A percentile compares a stretch with the other conserved stretches of the same genome.
Evolutionary conservation across 2,797 vertebrate genomes (phyloP).

Genomic region (Falco naumanni): DNA sequence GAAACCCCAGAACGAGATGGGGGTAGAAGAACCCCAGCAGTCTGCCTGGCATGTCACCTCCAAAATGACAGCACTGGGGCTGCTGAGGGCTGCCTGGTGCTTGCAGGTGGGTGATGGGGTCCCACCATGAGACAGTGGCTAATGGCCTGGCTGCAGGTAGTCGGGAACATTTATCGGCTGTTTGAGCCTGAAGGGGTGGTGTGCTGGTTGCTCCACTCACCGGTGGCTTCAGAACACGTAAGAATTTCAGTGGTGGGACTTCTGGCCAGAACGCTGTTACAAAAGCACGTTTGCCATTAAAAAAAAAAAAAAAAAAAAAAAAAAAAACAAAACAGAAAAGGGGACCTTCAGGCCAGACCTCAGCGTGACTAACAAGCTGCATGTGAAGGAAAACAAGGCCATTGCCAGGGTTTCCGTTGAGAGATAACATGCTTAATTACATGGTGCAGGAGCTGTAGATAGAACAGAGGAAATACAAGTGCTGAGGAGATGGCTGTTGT

Average conservation of each 20-base stretch:
- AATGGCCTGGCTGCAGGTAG: not conserved
- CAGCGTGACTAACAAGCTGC: not conserved
- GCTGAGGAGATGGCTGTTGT: not conserved
- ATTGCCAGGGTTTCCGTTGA: not conserved
- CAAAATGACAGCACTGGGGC: not conserved
- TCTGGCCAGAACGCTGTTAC: not conserved
- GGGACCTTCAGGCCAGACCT: not conserved
- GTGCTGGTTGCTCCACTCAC: not conserved
- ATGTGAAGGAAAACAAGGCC: not conserved
- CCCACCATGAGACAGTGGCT: not conserved
- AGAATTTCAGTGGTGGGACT: not conserved
- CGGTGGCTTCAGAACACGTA: not conserved
- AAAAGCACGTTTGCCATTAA: not conserved
- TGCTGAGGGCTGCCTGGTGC: not conserved
- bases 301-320: not conserved
- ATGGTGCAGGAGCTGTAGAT: not conserved
- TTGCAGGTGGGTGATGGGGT: not conserved
- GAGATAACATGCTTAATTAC: not conserved
- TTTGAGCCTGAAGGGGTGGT: not conserved
- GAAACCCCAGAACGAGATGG: not conserved
- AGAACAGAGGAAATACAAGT: not conserved
- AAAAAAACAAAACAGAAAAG: not conserved
- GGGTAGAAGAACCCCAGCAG: not conserved
- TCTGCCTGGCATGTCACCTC: not conserved
- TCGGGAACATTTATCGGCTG: too few species aligned